Conservation (phyloP, 2,113 vertebrate species). For the Callospermophilus lateralis region DNA sequence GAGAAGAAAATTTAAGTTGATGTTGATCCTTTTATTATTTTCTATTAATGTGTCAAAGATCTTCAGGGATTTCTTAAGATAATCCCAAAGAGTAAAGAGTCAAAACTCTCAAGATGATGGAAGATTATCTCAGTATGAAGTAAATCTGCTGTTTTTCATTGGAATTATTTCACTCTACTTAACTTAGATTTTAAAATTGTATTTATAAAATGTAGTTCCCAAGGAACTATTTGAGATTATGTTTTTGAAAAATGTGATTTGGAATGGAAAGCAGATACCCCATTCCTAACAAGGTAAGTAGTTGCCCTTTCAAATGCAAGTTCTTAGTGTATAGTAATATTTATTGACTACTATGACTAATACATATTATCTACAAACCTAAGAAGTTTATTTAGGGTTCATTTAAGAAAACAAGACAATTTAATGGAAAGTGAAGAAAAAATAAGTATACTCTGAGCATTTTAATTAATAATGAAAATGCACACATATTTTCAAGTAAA, state of each 20-base stretch:
- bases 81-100: background rate
- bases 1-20: background rate
- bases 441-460: background rate
- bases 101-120: background rate
- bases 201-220: background rate
- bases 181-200: background rate
- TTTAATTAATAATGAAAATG: constrained; percentile 11
- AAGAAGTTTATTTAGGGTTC: background rate
- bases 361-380: background rate
- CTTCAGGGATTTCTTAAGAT: background rate
- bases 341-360: background rate
- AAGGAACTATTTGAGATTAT: background rate
- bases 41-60: background rate
- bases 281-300: background rate
- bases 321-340: background rate
- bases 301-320: background rate
- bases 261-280: background rate
- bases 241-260: background rate
- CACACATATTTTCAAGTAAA: background rate
- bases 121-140: background rate
- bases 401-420: background rate
- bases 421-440: background rate
- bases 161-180: background rate
- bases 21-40: background rate
- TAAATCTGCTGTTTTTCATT: background rate